These are phyloP conservation scores for Protophormia terraenovae DNA, from an alignment of 2,888 invertebrate genomes.

Conservation along the genomic window DNA sequence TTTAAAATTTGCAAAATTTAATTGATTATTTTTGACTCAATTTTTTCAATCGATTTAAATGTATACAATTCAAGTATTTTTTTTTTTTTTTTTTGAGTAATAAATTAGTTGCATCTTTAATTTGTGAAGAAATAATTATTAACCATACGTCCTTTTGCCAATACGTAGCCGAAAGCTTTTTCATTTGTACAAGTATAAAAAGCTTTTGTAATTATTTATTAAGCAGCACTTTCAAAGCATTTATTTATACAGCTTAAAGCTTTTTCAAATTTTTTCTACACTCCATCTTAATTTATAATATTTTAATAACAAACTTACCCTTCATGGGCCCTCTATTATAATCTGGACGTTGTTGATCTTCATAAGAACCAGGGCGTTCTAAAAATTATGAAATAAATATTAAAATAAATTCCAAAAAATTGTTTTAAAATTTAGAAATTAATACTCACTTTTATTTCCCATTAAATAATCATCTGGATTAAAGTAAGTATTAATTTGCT, in stretches of 20 bases:
- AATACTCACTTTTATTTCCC: constrained; percentile 76
- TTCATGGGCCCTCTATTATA: constrained; percentile 74
- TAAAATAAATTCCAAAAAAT: background rate
- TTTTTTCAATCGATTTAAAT: too few species aligned
- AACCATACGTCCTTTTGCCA: too few species aligned
- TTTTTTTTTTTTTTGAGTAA: too few species aligned
- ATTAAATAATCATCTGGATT: constrained; percentile 80
- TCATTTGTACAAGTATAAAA: too few species aligned
- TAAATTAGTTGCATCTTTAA: too few species aligned
- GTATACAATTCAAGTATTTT: too few species aligned
- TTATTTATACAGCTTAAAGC: background rate
- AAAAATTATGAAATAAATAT: background rate
- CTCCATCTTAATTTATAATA: background rate
- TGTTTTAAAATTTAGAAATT: background rate
- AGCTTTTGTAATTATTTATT: too few species aligned
- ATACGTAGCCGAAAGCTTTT: too few species aligned
- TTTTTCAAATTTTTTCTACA: background rate
- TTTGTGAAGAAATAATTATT: too few species aligned
- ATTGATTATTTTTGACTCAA: too few species aligned
- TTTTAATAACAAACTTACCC: constrained; percentile 71
- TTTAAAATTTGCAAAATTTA: too few species aligned
- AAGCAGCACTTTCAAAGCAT: too few species aligned
- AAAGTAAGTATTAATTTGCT: constrained; percentile 80
- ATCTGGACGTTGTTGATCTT: constrained; percentile 70
- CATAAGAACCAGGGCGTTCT: constrained; percentile 73